These are phyloP conservation scores for Acomys russatus DNA, from an alignment of 2,797 vertebrate species.

Conservation along the genomic window DNA sequence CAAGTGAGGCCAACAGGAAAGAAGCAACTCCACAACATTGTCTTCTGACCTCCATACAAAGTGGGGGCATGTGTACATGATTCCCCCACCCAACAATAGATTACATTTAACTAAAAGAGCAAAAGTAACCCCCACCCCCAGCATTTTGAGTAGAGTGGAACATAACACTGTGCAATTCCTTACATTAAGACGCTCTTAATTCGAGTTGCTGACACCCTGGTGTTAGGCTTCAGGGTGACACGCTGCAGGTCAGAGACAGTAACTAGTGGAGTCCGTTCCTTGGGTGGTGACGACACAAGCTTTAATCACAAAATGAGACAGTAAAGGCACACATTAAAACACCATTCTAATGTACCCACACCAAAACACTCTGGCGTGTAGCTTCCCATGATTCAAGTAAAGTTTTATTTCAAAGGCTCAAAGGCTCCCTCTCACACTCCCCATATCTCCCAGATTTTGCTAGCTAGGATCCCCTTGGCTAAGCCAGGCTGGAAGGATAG, in stretches of 20 bases:
- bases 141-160: slow-evolving; percentile 20
- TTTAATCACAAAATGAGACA: slow-evolving; percentile 81
- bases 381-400: neutral
- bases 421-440: slow-evolving; percentile 19
- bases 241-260: slow-evolving; percentile 91
- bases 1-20: neutral
- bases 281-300: slow-evolving; percentile 81
- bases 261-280: slow-evolving; percentile 85
- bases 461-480: neutral
- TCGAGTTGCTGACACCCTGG: slow-evolving; percentile 80
- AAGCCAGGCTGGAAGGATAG: neutral
- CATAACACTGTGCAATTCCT: slow-evolving; percentile 75
- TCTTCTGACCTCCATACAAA: neutral
- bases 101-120: neutral
- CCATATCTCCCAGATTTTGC: neutral
- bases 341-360: slow-evolving; percentile 49
- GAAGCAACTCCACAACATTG: neutral
- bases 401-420: slow-evolving; percentile 53
- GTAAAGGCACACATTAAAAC: slow-evolving; percentile 67
- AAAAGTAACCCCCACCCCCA: neutral
- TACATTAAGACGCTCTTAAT: slow-evolving; percentile 87
- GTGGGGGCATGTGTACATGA: neutral
- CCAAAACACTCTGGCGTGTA: slow-evolving; percentile 24
- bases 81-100: neutral
- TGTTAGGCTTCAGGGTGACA: slow-evolving; percentile 88